Percentiles rank a stretch among this genome's conserved stretches.
These are phyloP conservation scores for Gallinago nigripennis DNA, from an alignment of 2,797 vertebrate species.

Conservation along the genomic window DNA sequence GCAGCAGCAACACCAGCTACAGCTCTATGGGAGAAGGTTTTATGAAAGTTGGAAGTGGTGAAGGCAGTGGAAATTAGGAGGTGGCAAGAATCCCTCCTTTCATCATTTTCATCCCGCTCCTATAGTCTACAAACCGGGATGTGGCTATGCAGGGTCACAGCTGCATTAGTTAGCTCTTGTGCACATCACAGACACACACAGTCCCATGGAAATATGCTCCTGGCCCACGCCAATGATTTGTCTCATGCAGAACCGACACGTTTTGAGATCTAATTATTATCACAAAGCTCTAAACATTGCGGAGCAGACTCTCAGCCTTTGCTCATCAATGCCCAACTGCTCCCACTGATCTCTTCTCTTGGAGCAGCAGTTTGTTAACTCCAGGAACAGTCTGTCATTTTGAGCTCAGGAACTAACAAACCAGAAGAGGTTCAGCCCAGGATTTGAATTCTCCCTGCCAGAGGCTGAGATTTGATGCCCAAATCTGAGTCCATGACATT, in stretches of 20 bases:
- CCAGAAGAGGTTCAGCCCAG: background rate
- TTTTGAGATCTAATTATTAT: conserved; percentile 51
- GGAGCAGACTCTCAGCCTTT: background rate
- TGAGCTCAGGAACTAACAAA: background rate
- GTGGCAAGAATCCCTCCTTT: background rate
- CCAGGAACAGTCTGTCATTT: conserved; percentile 27
- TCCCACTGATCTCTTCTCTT: conserved; percentile 23
- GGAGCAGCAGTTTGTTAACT: conserved; percentile 24
- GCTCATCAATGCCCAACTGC: conserved; percentile 26
- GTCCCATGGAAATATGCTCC: background rate
- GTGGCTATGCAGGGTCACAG: background rate
- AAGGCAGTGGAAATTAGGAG: background rate
- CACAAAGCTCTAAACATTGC: background rate
- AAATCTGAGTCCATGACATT: background rate
- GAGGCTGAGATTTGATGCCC: background rate
- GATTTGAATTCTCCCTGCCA: conserved; percentile 1
- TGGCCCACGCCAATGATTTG: background rate
- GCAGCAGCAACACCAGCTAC: background rate
- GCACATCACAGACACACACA: background rate
- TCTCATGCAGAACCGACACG: conserved; percentile 30
- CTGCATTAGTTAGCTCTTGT: background rate
- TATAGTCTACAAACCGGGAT: background rate
- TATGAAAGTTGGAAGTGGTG: background rate
- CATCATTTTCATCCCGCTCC: background rate
- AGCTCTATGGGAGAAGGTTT: background rate